Conservation (phyloP, 1,140 invertebrate species). For the Drusus annulatus region DNA sequence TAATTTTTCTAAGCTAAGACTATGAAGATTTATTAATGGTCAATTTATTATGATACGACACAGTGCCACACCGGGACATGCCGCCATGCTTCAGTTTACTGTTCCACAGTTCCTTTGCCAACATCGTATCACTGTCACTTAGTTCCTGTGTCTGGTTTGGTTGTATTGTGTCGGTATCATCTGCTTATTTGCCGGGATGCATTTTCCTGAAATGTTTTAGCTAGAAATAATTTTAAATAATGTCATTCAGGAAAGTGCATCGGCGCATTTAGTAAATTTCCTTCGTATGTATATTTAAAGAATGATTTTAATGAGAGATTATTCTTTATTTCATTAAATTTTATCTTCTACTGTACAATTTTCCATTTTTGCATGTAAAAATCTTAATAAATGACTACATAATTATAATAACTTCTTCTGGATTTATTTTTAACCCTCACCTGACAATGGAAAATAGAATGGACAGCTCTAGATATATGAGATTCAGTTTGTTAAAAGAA, state of each 20-base stretch:
- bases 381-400: constrained; percentile 60
- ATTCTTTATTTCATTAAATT: constrained; percentile 59
- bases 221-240: constrained; percentile 54
- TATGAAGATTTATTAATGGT: constrained; percentile 58
- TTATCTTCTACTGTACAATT: constrained; percentile 60
- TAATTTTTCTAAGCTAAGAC: constrained; percentile 52
- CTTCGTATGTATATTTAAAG: constrained; percentile 57
- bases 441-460: background rate
- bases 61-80: constrained; percentile 28
- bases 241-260: constrained; percentile 55
- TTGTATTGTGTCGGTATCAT: constrained; percentile 48
- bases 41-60: constrained; percentile 55
- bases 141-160: constrained; percentile 23
- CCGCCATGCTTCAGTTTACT: background rate
- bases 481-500: too few relatives aligned
- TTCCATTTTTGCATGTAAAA: constrained; percentile 61
- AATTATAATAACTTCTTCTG: constrained; percentile 50
- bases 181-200: constrained; percentile 51
- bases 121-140: background rate
- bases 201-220: constrained; percentile 55
- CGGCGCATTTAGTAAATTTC: constrained; percentile 54
- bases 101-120: constrained; percentile 12
- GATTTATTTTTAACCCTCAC: background rate
- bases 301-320: constrained; percentile 57
- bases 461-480: too few relatives aligned